phyloP scores from a whole-genome alignment of 2,888 invertebrate species.

The Blastobasis adustella region DNA sequence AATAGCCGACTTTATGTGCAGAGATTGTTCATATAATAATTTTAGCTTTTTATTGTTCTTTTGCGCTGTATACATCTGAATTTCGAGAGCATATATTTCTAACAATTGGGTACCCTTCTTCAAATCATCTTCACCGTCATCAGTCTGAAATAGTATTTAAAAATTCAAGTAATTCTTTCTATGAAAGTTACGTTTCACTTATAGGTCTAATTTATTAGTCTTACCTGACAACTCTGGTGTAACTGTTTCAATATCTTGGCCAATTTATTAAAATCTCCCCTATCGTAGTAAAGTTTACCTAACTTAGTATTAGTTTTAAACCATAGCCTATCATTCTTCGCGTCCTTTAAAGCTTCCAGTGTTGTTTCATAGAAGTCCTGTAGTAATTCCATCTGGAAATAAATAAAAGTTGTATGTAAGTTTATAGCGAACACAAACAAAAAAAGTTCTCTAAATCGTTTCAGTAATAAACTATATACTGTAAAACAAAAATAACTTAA shows the following conservation, averaged over 20 bases:
- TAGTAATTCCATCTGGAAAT: conserved; percentile 90
- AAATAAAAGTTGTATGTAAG: not conserved
- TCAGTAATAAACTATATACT: too few species aligned
- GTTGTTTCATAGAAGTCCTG: conserved; percentile 99
- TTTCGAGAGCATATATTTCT: conserved; percentile 99
- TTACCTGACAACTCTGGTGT: conserved; percentile 95
- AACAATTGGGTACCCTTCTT: conserved; percentile 98
- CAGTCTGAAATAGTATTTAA: conserved; percentile 76
- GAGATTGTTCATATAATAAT: conserved; percentile 96
- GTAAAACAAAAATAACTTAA: too few species aligned
- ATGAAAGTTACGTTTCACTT: not conserved
- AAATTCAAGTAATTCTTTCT: not conserved
- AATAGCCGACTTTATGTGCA: conserved; percentile 99
- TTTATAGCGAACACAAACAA: too few species aligned
- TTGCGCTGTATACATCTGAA: conserved; percentile 99
- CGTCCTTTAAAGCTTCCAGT: conserved; percentile 94
- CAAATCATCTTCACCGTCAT: conserved; percentile 97
- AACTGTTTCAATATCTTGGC: conserved; percentile 97
- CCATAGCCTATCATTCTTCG: conserved; percentile 99
- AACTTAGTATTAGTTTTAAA: conserved; percentile 99
- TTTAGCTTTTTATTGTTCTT: conserved; percentile 99
- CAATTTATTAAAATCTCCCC: conserved; percentile 94
- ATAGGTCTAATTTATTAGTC: not conserved
- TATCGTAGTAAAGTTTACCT: conserved; percentile 98
- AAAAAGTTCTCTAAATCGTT: too few species aligned